Percentiles rank a stretch among this genome's conserved stretches.
Evolutionary conservation across 2,113 vertebrate genomes (phyloP).

Genomic region (Poecilia latipinna): DNA sequence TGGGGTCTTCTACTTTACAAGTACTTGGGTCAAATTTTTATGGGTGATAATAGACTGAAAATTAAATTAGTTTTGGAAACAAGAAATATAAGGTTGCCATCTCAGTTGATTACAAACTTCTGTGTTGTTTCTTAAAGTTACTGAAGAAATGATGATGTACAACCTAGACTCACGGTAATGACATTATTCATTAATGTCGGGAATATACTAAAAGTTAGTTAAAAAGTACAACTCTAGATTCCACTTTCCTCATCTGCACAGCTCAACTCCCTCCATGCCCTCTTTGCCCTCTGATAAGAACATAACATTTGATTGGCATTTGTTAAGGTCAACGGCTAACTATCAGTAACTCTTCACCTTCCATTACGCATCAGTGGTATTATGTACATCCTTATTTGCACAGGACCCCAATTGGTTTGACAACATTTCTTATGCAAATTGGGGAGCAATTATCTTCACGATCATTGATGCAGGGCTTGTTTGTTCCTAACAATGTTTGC

Average conservation of each 20-base stretch:
- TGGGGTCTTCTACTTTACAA: not conserved
- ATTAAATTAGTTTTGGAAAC: slow-evolving; percentile 34
- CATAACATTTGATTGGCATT: slow-evolving; percentile 76
- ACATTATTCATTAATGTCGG: slow-evolving; percentile 12
- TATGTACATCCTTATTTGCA: slow-evolving; percentile 68
- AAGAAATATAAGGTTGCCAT: slow-evolving; percentile 34
- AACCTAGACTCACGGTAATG: slow-evolving; percentile 8
- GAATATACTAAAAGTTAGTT: slow-evolving; percentile 1
- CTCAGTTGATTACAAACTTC: slow-evolving; percentile 25
- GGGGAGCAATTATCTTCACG: slow-evolving; percentile 72
- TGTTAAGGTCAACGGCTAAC: slow-evolving; percentile 75
- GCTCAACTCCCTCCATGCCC: slow-evolving; percentile 14
- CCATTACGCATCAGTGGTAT: slow-evolving; percentile 61
- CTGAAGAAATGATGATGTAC: slow-evolving; percentile 1
- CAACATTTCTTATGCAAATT: slow-evolving; percentile 78
- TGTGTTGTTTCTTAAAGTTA: slow-evolving; percentile 21
- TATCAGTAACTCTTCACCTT: slow-evolving; percentile 70
- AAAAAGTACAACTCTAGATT: slow-evolving; percentile 4
- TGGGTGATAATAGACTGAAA: slow-evolving; percentile 52
- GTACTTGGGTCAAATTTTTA: slow-evolving; percentile 69
- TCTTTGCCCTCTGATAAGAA: slow-evolving; percentile 55
- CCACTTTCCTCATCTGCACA: slow-evolving; percentile 1
- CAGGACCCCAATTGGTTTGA: slow-evolving; percentile 60
- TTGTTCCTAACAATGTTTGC: slow-evolving; percentile 73
- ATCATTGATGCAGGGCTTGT: slow-evolving; percentile 69